Conservation (phyloP, 2,113 vertebrate genomes). For the Nanorana parkeri region DNA sequence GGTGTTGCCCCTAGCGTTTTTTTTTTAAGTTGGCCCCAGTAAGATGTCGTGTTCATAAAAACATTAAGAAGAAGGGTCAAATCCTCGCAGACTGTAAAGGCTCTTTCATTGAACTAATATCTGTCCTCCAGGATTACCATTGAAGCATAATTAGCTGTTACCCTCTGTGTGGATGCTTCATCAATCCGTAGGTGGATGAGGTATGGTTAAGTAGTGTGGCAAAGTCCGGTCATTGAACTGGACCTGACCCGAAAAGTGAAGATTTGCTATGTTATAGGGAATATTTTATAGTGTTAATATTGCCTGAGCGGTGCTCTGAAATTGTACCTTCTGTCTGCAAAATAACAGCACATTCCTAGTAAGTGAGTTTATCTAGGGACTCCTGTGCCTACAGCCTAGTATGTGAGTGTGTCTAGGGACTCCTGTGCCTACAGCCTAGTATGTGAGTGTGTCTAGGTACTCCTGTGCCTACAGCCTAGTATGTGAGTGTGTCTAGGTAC, state of each 20-base stretch:
- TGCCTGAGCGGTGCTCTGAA: too few relatives aligned
- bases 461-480: too few relatives aligned
- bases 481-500: too few relatives aligned
- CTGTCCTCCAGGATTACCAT: background rate
- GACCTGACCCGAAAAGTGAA: background rate
- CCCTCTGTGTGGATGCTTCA: background rate
- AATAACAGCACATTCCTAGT: too few relatives aligned
- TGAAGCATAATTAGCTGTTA: constrained; percentile 22
- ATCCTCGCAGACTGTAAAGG: background rate
- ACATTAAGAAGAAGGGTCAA: background rate
- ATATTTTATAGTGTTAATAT: too few relatives aligned
- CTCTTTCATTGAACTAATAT: background rate
- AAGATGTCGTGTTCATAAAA: background rate
- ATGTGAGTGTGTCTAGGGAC: too few relatives aligned
- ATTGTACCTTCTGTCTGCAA: too few relatives aligned
- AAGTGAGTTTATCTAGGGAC: too few relatives aligned
- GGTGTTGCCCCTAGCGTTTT: too few relatives aligned
- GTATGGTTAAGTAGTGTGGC: background rate
- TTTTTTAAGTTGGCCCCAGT: background rate
- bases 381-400: too few relatives aligned
- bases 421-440: too few relatives aligned
- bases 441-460: too few relatives aligned
- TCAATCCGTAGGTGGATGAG: background rate
- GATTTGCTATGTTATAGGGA: background rate
- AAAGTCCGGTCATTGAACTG: background rate